phyloP scores from a whole-genome alignment of 2,888 invertebrate species.

The Eugnorisma glareosa region DNA sequence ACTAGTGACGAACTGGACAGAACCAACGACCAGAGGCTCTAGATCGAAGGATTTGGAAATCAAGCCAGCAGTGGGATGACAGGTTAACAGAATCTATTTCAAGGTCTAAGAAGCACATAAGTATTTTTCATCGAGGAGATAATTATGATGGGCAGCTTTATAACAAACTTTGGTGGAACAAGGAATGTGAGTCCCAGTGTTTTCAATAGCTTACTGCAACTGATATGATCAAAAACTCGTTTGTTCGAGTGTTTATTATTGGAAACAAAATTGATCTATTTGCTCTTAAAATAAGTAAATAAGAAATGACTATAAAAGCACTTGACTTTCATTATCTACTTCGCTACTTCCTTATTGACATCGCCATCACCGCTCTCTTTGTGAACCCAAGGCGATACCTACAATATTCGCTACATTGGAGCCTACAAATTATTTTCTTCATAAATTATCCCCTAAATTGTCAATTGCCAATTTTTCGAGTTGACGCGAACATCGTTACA shows the following conservation, averaged over 20 bases:
- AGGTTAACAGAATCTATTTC: neutral
- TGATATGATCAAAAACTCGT: neutral
- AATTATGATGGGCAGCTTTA: neutral
- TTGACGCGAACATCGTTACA: conserved; percentile 73
- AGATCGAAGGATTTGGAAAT: no score
- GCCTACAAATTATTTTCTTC: conserved; percentile 60
- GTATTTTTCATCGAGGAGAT: neutral
- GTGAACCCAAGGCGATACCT: conserved; percentile 4
- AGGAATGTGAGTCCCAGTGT: neutral
- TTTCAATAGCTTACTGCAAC: neutral
- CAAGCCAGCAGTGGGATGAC: no score
- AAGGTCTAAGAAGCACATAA: neutral
- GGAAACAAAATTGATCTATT: neutral
- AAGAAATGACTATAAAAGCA: conserved; percentile 1
- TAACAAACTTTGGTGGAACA: neutral
- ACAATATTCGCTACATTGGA: conserved; percentile 34
- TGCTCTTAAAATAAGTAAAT: neutral
- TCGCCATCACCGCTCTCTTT: neutral
- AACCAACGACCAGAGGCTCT: no score
- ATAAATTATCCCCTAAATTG: conserved; percentile 70
- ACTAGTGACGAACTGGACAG: no score
- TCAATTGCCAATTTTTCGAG: conserved; percentile 75
- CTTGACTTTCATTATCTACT: neutral
- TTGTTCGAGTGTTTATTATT: neutral
- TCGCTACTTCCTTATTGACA: neutral